These are phyloP conservation scores for Lanius ludovicianus DNA, from an alignment of 2,113 vertebrate genomes.

Conservation along the genomic window DNA sequence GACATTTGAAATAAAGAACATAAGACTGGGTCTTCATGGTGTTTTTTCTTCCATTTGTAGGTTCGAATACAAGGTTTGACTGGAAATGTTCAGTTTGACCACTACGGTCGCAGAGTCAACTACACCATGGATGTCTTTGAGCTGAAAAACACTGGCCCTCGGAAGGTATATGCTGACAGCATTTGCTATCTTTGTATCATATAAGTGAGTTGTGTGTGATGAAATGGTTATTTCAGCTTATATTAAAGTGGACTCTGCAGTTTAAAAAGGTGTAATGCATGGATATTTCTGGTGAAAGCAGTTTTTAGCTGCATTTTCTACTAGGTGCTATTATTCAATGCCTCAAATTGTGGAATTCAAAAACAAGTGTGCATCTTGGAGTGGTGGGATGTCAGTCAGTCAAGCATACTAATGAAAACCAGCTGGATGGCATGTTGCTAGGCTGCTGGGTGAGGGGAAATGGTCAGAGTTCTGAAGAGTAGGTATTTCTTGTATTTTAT, in stretches of 20 bases:
- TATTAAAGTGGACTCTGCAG: neutral
- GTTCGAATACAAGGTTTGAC: conserved; percentile 97
- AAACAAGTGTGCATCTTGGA: neutral
- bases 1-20: neutral
- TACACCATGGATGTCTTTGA: conserved; percentile 99
- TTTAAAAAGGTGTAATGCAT: neutral
- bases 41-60: conserved; percentile 63
- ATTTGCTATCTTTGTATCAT: neutral
- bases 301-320: neutral
- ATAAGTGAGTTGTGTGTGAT: neutral
- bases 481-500: neutral
- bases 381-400: neutral
- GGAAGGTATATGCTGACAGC: conserved; percentile 79
- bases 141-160: conserved; percentile 90
- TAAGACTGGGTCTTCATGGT: neutral
- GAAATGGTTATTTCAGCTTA: neutral
- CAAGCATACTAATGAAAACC: neutral
- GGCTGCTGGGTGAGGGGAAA: neutral
- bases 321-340: neutral
- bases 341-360: neutral
- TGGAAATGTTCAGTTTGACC: conserved; percentile 97
- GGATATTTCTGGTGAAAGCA: neutral
- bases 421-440: neutral
- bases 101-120: conserved; percentile 94
- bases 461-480: neutral